Percentiles rank a stretch among this genome's conserved stretches.
Conservation (phyloP, 2,113 vertebrate genomes). For the Anguilla rostrata region DNA sequence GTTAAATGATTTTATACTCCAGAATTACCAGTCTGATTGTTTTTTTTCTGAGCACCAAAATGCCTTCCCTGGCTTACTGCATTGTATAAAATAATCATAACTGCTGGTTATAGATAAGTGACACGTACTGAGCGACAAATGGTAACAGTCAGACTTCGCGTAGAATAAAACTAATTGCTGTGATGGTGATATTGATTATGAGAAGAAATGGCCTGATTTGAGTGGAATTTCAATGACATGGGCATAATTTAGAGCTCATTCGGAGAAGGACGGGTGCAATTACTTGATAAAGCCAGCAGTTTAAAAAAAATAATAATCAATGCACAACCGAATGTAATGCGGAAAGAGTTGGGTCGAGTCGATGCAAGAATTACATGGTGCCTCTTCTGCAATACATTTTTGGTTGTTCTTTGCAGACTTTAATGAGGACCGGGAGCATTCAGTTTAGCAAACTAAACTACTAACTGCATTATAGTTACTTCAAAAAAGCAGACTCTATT, state of each 20-base stretch:
- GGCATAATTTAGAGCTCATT: background rate
- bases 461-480: background rate
- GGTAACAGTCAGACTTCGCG: background rate
- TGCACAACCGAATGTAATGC: background rate
- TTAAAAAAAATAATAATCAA: background rate
- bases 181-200: background rate
- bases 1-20: background rate
- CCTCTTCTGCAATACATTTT: background rate
- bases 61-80: background rate
- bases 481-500: background rate
- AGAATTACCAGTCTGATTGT: background rate
- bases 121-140: background rate
- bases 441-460: background rate
- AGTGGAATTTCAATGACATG: too few relatives aligned
- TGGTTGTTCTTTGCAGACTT: background rate
- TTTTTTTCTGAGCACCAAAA: background rate
- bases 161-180: background rate
- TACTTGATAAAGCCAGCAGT: background rate
- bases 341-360: background rate
- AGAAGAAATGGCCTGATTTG: background rate
- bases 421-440: background rate
- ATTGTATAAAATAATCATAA: background rate
- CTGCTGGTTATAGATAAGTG: background rate
- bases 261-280: background rate
- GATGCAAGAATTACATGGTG: background rate